A percentile compares a stretch with the other conserved stretches of the same genome.
Conservation (phyloP, 2,888 invertebrate species). For the Augiades crinisus region DNA sequence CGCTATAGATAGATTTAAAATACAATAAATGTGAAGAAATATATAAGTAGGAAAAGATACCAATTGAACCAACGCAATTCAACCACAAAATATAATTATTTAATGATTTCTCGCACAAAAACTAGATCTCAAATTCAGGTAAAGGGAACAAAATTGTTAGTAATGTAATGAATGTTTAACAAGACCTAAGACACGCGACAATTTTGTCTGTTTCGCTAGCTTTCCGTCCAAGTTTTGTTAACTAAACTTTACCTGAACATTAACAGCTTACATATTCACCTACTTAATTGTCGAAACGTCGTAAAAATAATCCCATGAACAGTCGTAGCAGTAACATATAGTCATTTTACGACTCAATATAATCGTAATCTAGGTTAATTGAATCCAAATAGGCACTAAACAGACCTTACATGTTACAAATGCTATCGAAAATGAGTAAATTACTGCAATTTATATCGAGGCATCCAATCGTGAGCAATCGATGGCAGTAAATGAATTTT, state of each 20-base stretch:
- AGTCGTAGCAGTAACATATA: constrained; percentile 29
- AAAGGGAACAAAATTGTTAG: no score
- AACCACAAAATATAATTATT: no score
- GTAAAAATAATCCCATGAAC: constrained; percentile 34
- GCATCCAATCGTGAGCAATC: constrained; percentile 28
- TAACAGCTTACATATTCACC: constrained; percentile 20
- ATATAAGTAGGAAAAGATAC: no score
- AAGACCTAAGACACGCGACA: neutral
- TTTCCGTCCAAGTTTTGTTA: neutral
- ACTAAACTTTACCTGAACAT: constrained; percentile 3
- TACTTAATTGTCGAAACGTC: constrained; percentile 25
- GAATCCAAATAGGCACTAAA: constrained; percentile 37
- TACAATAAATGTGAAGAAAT: no score
- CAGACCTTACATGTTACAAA: constrained; percentile 34
- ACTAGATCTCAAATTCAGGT: no score
- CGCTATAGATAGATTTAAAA: no score
- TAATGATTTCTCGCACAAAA: no score
- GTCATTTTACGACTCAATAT: constrained; percentile 37
- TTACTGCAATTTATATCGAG: constrained; percentile 31
- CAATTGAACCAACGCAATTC: no score
- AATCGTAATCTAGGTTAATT: constrained; percentile 39
- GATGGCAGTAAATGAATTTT: constrained; percentile 37
- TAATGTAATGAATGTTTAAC: no score
- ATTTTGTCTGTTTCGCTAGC: neutral
- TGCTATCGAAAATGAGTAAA: constrained; percentile 34